These are phyloP conservation scores for Lucifuga dentata DNA, from an alignment of 2,113 vertebrate species.

Conservation along the genomic window DNA sequence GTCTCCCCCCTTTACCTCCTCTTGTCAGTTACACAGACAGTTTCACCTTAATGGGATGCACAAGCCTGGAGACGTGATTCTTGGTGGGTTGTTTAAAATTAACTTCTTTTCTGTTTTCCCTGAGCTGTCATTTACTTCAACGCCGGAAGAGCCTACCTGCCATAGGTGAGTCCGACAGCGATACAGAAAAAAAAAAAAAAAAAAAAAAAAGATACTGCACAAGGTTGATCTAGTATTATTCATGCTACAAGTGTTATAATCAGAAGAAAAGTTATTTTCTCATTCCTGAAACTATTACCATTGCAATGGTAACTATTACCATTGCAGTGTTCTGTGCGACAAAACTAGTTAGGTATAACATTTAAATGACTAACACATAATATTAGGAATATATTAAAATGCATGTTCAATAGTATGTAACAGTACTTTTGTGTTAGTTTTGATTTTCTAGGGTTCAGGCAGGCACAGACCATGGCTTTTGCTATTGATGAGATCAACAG, in stretches of 20 bases:
- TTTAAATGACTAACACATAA: too few relatives aligned
- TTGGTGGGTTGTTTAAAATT: conserved; percentile 67
- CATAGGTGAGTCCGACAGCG: conserved; percentile 52
- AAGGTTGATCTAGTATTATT: not conserved
- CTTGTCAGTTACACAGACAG: conserved; percentile 52
- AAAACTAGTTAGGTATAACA: too few relatives aligned
- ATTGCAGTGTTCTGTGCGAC: too few relatives aligned
- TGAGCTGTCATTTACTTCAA: conserved; percentile 53
- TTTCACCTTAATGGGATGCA: conserved; percentile 63
- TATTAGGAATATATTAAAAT: too few relatives aligned
- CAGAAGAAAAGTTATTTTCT: too few relatives aligned
- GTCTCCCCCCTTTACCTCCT: conserved; percentile 13
- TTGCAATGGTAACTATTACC: too few relatives aligned
- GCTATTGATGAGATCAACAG: conserved; percentile 61
- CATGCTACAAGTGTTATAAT: too few relatives aligned
- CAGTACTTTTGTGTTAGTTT: conserved; percentile 44
- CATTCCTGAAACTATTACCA: too few relatives aligned
- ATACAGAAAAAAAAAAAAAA: too few relatives aligned
- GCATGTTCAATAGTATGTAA: too few relatives aligned
- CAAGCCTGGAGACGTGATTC: conserved; percentile 58
- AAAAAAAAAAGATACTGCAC: too few relatives aligned
- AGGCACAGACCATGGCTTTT: conserved; percentile 59
- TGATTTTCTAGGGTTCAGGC: conserved; percentile 54
- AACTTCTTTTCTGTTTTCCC: conserved; percentile 61
- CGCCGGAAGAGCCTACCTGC: conserved; percentile 56